Evolutionary conservation across 1,140 invertebrate genomes (phyloP).

Genomic region (Spodoptera litura): DNA sequence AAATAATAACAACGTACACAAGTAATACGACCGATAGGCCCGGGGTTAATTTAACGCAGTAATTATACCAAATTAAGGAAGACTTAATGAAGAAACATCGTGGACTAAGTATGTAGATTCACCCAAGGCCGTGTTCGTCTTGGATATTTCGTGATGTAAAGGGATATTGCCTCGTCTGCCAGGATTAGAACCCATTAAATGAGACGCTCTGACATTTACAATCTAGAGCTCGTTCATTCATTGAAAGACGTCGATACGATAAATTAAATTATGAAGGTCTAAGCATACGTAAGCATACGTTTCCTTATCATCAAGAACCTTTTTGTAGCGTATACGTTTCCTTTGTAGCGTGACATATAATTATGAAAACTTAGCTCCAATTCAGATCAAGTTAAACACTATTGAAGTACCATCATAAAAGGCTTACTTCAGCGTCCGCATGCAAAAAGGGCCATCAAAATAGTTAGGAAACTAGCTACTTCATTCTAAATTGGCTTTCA

Average conservation of each 20-base stretch:
- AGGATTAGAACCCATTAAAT: not conserved
- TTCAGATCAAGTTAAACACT: not conserved
- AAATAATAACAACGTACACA: not conserved
- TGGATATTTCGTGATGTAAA: not conserved
- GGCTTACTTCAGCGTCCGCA: not conserved
- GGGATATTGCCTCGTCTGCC: not conserved
- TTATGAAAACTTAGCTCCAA: not conserved
- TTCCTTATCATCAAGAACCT: not conserved
- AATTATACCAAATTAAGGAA: not conserved
- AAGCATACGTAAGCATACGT: not conserved
- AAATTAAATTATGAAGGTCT: not conserved
- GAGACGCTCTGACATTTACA: not conserved
- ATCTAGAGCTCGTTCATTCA: not conserved
- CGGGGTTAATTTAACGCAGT: slow-evolving; percentile 5
- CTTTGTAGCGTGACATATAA: not conserved
- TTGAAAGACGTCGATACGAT: not conserved
- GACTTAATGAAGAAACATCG: not conserved
- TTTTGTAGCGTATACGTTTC: not conserved
- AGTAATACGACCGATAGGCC: not conserved
- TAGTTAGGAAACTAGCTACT: slow-evolving; percentile 7
- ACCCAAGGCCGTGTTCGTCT: too few species aligned
- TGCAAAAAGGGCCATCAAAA: slow-evolving; percentile 6
- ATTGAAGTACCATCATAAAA: not conserved
- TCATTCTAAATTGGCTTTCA: not conserved
- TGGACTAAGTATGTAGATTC: too few species aligned